Percentiles rank a stretch among this genome's conserved stretches.
Conservation (phyloP, 53 echinoderm and acorn worm species). For the Crossaster papposus region DNA sequence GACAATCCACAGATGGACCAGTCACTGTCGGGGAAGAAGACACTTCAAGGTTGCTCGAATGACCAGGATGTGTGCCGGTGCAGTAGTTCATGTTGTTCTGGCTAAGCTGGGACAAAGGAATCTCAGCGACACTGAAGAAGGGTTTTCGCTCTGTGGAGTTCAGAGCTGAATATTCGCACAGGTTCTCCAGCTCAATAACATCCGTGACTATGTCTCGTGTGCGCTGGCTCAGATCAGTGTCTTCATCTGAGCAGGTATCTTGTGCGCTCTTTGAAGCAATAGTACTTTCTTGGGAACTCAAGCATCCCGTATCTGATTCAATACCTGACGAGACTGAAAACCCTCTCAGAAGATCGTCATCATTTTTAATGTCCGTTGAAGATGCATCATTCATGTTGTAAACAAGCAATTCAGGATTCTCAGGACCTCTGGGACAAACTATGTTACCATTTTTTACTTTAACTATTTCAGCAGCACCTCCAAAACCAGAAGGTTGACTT, state of each 20-base stretch:
- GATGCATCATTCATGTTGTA: not conserved
- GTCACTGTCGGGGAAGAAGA: not conserved
- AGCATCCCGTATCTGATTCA: not conserved
- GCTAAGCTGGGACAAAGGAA: not conserved
- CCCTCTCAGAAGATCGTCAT: not conserved
- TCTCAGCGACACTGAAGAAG: not conserved
- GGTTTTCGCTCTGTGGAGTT: not conserved
- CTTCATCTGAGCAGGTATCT: conserved; percentile 33
- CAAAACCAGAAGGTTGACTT: not conserved
- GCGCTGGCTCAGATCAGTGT: conserved; percentile 47
- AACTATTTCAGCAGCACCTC: not conserved
- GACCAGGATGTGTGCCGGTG: not conserved
- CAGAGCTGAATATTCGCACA: not conserved
- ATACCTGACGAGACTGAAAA: no score
- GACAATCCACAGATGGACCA: not conserved
- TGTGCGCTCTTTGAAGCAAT: not conserved
- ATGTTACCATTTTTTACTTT: not conserved
- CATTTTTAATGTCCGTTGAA: not conserved
- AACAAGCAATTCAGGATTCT: not conserved
- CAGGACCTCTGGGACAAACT: not conserved
- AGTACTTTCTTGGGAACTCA: conserved; percentile 17
- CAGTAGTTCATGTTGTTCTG: conserved; percentile 1
- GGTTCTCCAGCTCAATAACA: conserved; percentile 43
- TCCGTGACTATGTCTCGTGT: conserved; percentile 50
- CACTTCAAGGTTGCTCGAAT: not conserved